These are phyloP conservation scores for Platysteira castanea DNA, from an alignment of 2,113 vertebrate genomes.

Conservation along the genomic window DNA sequence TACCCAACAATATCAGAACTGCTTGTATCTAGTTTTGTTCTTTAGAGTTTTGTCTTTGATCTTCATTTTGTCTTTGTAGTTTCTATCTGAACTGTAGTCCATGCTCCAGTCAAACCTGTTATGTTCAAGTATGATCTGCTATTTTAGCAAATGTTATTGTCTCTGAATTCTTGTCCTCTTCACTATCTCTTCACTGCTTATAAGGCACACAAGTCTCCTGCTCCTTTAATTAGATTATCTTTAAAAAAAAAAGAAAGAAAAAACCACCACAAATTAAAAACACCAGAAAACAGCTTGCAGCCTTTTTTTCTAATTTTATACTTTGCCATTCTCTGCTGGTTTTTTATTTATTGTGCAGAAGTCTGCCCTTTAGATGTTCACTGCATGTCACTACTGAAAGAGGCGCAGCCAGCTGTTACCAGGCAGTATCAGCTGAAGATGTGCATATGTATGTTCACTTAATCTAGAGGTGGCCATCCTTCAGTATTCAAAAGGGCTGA, in stretches of 20 bases:
- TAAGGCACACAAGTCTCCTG: neutral
- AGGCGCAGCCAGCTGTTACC: neutral
- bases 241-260: neutral
- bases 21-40: neutral
- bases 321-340: neutral
- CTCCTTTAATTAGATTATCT: neutral
- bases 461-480: neutral
- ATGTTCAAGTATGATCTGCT: neutral
- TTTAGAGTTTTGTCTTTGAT: neutral
- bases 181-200: neutral
- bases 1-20: neutral
- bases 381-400: neutral
- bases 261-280: neutral
- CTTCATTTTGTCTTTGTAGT: neutral
- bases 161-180: neutral
- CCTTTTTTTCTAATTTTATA: neutral
- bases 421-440: neutral
- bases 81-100: neutral
- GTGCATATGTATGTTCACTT: neutral
- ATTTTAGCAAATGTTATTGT: neutral
- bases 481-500: neutral
- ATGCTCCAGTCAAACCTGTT: neutral
- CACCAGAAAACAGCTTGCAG: neutral
- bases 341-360: neutral
- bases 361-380: conserved; percentile 29